A percentile compares a stretch with the other conserved stretches of the same genome.
These are phyloP conservation scores for Drosophila koepferae DNA, from an alignment of 2,888 invertebrate genomes.

Conservation along the genomic window DNA sequence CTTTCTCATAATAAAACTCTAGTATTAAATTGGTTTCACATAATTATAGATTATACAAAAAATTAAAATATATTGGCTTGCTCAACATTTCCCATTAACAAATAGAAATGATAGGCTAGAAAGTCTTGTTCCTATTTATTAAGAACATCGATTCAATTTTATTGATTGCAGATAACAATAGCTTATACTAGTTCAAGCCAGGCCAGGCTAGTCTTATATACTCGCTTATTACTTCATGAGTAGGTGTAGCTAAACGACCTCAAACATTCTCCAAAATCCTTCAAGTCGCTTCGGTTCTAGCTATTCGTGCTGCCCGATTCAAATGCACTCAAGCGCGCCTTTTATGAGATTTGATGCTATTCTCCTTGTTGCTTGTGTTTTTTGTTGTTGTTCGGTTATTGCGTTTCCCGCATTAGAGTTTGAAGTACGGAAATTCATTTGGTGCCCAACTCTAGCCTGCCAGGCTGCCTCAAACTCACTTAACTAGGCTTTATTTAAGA, in stretches of 20 bases:
- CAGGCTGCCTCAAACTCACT: background rate
- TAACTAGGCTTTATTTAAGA: slow-evolving; percentile 17
- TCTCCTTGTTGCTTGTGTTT: slow-evolving; percentile 1
- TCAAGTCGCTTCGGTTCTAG: slow-evolving; percentile 45
- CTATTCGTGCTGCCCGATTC: slow-evolving; percentile 33
- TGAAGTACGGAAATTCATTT: slow-evolving; percentile 41
- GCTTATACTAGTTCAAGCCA: background rate
- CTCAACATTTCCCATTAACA: too few relatives aligned
- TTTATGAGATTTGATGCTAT: slow-evolving; percentile 42
- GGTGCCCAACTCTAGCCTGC: slow-evolving; percentile 10
- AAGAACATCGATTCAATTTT: too few relatives aligned
- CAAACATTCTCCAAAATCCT: slow-evolving; percentile 51
- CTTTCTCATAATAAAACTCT: too few relatives aligned
- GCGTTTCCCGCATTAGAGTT: slow-evolving; percentile 51
- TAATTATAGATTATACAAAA: too few relatives aligned
- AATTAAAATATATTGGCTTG: too few relatives aligned
- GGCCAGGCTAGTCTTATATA: background rate
- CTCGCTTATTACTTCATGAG: background rate
- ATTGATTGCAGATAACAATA: background rate
- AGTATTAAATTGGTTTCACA: too few relatives aligned
- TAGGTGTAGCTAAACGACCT: slow-evolving; percentile 9
- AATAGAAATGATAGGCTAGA: too few relatives aligned
- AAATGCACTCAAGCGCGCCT: slow-evolving; percentile 53
- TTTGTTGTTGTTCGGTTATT: slow-evolving; percentile 43
- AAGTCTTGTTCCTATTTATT: too few relatives aligned